Base-by-base conservation (phyloP, 2,113 vertebrate species). In the Polyodon spathula region DNA sequence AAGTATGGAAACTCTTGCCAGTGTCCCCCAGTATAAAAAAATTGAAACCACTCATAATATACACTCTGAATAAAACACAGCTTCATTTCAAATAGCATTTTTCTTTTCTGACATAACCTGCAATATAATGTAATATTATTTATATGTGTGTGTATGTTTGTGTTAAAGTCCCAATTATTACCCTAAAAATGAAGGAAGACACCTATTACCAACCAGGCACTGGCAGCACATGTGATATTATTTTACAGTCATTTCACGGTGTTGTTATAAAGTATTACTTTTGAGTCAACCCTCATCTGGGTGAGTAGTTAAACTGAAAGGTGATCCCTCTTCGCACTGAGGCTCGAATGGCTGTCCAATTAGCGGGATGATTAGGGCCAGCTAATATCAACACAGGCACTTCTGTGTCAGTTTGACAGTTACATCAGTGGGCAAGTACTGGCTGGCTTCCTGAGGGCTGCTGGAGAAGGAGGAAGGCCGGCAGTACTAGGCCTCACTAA, bases 241-340 rank as follows among this genome's bases (percentile, higher is more conserved):
- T 86, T 87, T 86, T 81, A 76, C 77, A 86, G 78, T 76, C 80
- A 83, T 84, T 62, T 79, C 76, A 40, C 70, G 71, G 72, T 86
- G 84, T 87, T 88, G 88, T 86, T 88, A 78, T 78, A 83, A 86
- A 87, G 84, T 86, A 84, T 88, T 85, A 76, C 83, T 77, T 84
- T 80, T 79, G 83, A 88, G 84, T 89, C 86, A 87, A 84, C 85
- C 75, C 82, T 86, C 82, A 79, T 89, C 85, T 84, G 77, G 8
- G 58, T 81, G 79, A 87, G 84, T 61, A 76, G 80, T 79, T 85
- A 78, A 79, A 86, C 79, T 83, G 88, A 85, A 88, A 89, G 62
- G 54, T 0, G 78, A 89, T 79, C 83, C 67, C 71, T 46, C 73
- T 76, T 64, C 11, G 70, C 76, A 63, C 72, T 64, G 72, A 64